Percentiles rank a stretch among this genome's conserved stretches.
Conservation (phyloP, 2,797 vertebrate genomes). For the Chrysocyon brachyurus region DNA sequence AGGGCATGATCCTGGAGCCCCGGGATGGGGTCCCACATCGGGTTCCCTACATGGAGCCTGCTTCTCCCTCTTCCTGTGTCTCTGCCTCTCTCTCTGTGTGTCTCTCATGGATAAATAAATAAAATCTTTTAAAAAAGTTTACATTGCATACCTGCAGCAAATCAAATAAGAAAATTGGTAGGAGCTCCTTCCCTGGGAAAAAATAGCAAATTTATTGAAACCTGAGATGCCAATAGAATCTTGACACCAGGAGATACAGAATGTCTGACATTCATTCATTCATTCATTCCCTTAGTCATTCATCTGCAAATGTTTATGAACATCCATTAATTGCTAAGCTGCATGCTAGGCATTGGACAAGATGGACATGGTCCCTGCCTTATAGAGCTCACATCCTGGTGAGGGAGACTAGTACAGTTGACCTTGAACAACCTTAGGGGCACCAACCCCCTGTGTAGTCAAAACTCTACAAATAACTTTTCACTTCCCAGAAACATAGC, state of each 20-base stretch:
- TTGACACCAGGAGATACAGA: not conserved
- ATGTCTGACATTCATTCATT: not conserved
- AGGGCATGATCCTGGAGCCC: no score
- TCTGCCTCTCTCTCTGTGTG: no score
- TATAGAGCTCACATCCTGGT: not conserved
- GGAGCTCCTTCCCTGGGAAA: not conserved
- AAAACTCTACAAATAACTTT: not conserved
- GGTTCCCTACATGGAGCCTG: no score
- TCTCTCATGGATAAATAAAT: no score
- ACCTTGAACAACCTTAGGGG: not conserved
- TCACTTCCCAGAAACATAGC: not conserved
- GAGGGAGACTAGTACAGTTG: not conserved
- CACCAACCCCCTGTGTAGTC: not conserved
- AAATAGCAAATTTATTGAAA: not conserved
- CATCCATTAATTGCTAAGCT: not conserved
- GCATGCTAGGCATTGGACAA: not conserved
- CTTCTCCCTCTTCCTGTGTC: no score
- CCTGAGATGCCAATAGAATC: not conserved
- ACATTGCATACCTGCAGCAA: not conserved
- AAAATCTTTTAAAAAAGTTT: not conserved
- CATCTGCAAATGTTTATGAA: constrained; percentile 16
- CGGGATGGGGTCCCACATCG: no score
- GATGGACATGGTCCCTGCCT: not conserved
- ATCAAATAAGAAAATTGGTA: not conserved
- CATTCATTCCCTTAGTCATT: not conserved